These are phyloP conservation scores for Gallinago paraguaiae DNA, from an alignment of 2,113 vertebrate genomes.

Conservation along the genomic window DNA sequence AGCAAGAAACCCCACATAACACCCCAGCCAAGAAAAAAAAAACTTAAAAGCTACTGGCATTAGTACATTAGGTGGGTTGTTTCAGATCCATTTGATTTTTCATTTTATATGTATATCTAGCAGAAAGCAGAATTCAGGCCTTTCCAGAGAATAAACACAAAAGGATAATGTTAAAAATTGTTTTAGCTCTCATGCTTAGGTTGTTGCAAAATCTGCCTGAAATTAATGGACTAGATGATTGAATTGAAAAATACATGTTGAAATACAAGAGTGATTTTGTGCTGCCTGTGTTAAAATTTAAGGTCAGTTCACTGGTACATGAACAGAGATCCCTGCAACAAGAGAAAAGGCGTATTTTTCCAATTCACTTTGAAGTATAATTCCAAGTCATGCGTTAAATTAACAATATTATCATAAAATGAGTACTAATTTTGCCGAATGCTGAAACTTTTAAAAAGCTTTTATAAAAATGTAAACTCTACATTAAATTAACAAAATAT, in stretches of 20 bases:
- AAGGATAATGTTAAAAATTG: conserved; percentile 16
- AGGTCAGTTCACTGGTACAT: conserved; percentile 55
- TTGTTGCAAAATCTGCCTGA: conserved; percentile 56
- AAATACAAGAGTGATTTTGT: conserved; percentile 54
- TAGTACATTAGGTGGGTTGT: neutral
- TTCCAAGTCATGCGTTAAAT: conserved; percentile 84
- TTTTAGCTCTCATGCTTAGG: conserved; percentile 44
- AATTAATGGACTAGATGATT: conserved; percentile 62
- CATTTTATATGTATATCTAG: neutral
- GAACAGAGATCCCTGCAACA: conserved; percentile 52
- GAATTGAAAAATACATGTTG: conserved; percentile 47
- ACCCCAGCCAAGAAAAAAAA: neutral
- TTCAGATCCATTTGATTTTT: conserved; percentile 6
- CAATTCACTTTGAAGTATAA: conserved; percentile 80
- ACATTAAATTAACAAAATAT: conserved; percentile 9
- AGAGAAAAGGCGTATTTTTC: conserved; percentile 65
- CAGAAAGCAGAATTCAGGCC: neutral
- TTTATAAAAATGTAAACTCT: conserved; percentile 42
- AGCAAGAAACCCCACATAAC: neutral
- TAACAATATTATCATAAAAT: conserved; percentile 79
- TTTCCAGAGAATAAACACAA: conserved; percentile 38
- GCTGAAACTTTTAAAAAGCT: conserved; percentile 55
- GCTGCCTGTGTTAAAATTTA: conserved; percentile 59
- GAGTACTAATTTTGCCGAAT: conserved; percentile 64
- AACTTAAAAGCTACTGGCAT: neutral